A percentile compares a stretch with the other conserved stretches of the same genome.
Conservation (phyloP, 2,888 invertebrate genomes). For the Morpho deidamia region DNA sequence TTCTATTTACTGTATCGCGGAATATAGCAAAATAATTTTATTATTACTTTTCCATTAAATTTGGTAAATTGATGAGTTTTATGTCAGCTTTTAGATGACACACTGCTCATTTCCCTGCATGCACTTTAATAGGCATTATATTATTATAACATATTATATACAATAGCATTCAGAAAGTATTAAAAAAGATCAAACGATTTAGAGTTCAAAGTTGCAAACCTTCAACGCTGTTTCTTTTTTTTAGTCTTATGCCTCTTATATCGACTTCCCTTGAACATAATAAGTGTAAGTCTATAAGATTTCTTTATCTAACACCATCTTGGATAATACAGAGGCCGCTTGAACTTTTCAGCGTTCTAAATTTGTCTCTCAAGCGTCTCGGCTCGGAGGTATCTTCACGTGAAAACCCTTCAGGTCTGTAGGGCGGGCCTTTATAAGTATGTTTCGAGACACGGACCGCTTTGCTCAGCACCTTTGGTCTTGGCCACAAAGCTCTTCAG, state of each 20-base stretch:
- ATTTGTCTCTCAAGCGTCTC: constrained; percentile 23
- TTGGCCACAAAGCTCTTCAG: constrained; percentile 18
- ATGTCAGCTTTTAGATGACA: too few species aligned
- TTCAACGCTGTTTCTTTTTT: too few species aligned
- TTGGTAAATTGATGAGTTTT: too few species aligned
- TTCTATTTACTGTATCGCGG: too few species aligned
- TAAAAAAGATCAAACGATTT: not conserved
- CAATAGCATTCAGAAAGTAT: too few species aligned
- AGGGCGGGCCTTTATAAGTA: constrained; percentile 28
- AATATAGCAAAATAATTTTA: too few species aligned
- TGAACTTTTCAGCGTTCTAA: constrained; percentile 27
- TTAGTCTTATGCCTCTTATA: too few species aligned
- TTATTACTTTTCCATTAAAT: too few species aligned
- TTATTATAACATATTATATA: too few species aligned
- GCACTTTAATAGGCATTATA: too few species aligned
- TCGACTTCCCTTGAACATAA: too few species aligned
- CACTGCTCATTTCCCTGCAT: too few species aligned
- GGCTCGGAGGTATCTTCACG: constrained; percentile 23
- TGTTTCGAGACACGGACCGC: constrained; percentile 21
- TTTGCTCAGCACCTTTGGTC: constrained; percentile 25
- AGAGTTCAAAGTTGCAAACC: not conserved
- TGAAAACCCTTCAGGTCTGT: constrained; percentile 30
- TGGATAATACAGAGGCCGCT: constrained; percentile 11
- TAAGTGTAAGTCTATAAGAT: not conserved
- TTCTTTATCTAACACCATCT: constrained; percentile 11